These are phyloP conservation scores for Cacatua alba DNA, from an alignment of 2,113 vertebrate genomes.

Conservation along the genomic window DNA sequence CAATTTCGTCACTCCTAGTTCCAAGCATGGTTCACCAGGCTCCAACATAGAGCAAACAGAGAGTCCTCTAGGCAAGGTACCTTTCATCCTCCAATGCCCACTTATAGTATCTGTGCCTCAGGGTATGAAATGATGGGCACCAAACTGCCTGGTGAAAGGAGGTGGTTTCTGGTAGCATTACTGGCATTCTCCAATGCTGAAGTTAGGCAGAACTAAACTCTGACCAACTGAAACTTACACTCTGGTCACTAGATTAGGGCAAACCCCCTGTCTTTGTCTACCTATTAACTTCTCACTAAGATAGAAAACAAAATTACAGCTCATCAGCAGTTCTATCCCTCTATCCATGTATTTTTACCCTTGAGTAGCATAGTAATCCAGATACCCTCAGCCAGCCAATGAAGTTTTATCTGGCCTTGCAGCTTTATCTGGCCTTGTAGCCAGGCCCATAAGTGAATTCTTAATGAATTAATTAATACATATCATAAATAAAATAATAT, in stretches of 20 bases:
- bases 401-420: not conserved
- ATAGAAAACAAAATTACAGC: not conserved
- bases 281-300: not conserved
- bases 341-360: not conserved
- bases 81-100: not conserved
- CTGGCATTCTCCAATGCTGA: not conserved
- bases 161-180: not conserved
- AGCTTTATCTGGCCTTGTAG: not conserved
- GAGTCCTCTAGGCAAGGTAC: not conserved
- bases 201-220: not conserved
- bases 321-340: not conserved
- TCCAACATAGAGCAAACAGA: not conserved
- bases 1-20: not conserved
- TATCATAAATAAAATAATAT: conserved; percentile 58
- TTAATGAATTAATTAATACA: conserved; percentile 24
- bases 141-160: not conserved
- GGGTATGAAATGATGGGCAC: not conserved
- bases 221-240: not conserved
- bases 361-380: not conserved
- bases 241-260: not conserved
- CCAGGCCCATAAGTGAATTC: not conserved
- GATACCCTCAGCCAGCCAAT: not conserved
- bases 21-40: not conserved
- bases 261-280: not conserved
- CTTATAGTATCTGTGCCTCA: not conserved